Evolutionary conservation across 2,797 vertebrate species (phyloP), one percentile per base, ranked within the genome.

Genomic region (Mormyrus hasselquistii): DNA sequence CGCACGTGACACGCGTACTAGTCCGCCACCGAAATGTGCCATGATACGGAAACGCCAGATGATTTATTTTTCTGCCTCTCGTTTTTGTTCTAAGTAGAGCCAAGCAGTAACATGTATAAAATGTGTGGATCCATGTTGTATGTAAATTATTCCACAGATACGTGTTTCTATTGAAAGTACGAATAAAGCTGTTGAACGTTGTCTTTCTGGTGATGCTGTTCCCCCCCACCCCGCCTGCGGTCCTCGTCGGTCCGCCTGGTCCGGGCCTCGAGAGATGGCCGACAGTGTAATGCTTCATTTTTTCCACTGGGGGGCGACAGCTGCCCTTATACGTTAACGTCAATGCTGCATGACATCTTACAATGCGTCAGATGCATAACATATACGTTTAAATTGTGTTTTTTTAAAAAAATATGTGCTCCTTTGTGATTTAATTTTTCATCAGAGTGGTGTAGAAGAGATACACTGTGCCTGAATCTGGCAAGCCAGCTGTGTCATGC

Each of bases 141-240:
- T 98, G 97, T 98, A 97, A 97, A 97, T 96, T 97, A 96, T 96
- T 97, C 96, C 96, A 96, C 96, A 96, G 98, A 98, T 96, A 97
- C 96, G 95, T 98, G 97, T 99, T 98, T 97, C 97, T 98, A 98
- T 97, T 96, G 97, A 98, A 98, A 97, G 97, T 97, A 96, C 96
- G 96, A 98, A 98, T 98, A 97, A 97, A 98, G 95, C 96, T 96
- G 97, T 96, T 96, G 94, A 93, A 95, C 93, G 96, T 95, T 93
- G 92, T 34, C 25, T 57, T 87, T 94, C 82, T 90, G 88, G 50
- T 91, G 29, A n/a, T 87, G 6, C 41, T 92, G 83, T 53, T 16
- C 44, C 44, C 69, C 59, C 59, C 69, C 3, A 22, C 7, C 7
- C 57, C 34, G 12, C 69, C 4, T 19, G 41, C 41, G 16, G 38